Percentiles rank a stretch among this genome's conserved stretches.
Conservation (phyloP, 2,888 invertebrate genomes). For the Bombyx huttoni region DNA sequence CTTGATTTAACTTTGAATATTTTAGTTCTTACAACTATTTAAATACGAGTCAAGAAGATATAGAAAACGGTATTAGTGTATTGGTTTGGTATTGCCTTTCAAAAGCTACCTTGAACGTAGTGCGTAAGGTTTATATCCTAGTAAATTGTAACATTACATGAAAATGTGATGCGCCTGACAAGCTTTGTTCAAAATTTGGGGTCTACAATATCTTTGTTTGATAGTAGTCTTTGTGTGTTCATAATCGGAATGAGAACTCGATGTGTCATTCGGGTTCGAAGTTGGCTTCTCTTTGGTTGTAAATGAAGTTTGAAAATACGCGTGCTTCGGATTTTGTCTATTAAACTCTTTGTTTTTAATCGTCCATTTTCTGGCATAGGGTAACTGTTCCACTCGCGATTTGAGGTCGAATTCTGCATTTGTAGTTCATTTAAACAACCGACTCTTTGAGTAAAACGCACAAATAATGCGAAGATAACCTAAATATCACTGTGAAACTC, state of each 20-base stretch:
- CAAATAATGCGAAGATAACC: too few relatives aligned
- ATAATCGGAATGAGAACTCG: conserved; percentile 2
- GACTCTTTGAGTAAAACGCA: too few relatives aligned
- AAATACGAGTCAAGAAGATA: conserved; percentile 2
- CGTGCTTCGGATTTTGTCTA: too few relatives aligned
- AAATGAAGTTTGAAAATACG: too few relatives aligned
- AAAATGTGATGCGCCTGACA: conserved; percentile 23
- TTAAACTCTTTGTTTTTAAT: too few relatives aligned
- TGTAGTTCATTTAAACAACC: too few relatives aligned
- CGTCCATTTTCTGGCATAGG: too few relatives aligned
- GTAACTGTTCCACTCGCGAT: too few relatives aligned
- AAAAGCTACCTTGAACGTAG: too few relatives aligned
- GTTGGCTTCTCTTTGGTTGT: neutral
- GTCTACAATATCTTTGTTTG: neutral
- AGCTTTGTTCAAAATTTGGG: conserved; percentile 11
- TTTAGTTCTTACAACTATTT: conserved; percentile 5
- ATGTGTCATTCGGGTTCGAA: neutral
- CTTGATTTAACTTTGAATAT: conserved; percentile 2
- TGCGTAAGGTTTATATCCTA: too few relatives aligned
- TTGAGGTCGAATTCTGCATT: too few relatives aligned
- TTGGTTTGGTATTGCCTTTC: neutral
- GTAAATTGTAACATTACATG: conserved; percentile 19
- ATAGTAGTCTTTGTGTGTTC: conserved; percentile 5
- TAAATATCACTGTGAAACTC: too few relatives aligned
- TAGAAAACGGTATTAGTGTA: neutral